Evolutionary conservation across 2,113 vertebrate species (phyloP).

Genomic region (Lampris incognitus): DNA sequence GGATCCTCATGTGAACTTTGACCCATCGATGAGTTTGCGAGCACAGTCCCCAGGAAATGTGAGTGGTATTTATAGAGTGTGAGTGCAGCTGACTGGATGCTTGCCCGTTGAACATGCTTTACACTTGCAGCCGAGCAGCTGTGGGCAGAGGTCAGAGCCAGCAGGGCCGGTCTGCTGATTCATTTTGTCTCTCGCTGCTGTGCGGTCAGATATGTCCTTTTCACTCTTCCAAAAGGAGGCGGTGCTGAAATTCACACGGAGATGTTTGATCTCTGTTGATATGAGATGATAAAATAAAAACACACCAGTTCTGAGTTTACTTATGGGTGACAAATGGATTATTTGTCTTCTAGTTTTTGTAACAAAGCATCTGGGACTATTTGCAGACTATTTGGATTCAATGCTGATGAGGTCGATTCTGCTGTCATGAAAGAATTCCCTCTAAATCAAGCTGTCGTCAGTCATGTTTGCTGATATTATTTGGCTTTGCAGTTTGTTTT

Average conservation of each 20-base stretch:
- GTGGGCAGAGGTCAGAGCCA: constrained; percentile 39
- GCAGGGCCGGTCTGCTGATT: constrained; percentile 45
- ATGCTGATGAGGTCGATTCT: too few species aligned
- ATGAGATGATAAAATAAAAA: too few species aligned
- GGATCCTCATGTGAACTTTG: constrained; percentile 37
- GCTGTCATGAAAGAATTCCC: too few species aligned
- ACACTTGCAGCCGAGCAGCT: constrained; percentile 53
- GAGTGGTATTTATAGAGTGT: constrained; percentile 68
- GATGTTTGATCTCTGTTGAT: too few species aligned
- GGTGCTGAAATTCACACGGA: background rate
- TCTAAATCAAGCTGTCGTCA: too few species aligned
- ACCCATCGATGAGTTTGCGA: constrained; percentile 43
- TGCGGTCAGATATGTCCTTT: background rate
- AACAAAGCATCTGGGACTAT: too few species aligned
- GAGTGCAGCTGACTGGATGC: constrained; percentile 53
- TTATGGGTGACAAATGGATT: too few species aligned
- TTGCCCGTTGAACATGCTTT: constrained; percentile 40
- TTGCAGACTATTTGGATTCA: too few species aligned
- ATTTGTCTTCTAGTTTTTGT: too few species aligned
- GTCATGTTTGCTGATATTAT: too few species aligned
- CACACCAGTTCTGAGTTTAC: too few species aligned
- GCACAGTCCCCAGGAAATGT: constrained; percentile 39
- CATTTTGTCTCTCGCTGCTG: constrained; percentile 11
- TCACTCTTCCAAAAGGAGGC: background rate
- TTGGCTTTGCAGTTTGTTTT: too few species aligned